A percentile compares a stretch with the other conserved stretches of the same genome.
Evolutionary conservation across 2,113 vertebrate genomes (phyloP).

Genomic region (Mixornis gularis): DNA sequence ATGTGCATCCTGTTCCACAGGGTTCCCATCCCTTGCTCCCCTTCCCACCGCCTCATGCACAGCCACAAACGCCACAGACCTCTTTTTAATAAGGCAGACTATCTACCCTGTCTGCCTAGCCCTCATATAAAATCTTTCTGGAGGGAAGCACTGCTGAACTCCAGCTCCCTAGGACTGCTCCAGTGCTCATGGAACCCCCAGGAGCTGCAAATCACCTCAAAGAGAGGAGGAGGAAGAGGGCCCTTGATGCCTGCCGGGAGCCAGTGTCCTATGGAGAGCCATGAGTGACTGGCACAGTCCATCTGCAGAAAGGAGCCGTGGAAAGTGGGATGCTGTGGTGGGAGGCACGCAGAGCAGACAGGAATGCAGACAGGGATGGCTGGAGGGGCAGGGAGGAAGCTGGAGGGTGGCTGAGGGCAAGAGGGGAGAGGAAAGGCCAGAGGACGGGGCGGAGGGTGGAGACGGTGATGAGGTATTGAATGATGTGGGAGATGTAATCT

Average conservation of each 20-base stretch:
- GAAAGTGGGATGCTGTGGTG: neutral
- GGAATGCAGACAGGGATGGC: constrained; percentile 4
- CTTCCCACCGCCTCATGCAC: neutral
- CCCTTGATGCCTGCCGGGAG: fast-evolving
- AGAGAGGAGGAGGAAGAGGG: neutral
- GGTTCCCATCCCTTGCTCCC: neutral
- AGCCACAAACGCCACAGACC: neutral
- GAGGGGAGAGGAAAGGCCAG: neutral
- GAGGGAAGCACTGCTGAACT: fast-evolving
- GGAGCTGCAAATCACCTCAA: neutral
- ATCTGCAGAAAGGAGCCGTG: neutral
- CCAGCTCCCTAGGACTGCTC: neutral
- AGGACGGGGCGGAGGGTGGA: neutral
- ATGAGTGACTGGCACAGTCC: neutral
- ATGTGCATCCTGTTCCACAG: neutral
- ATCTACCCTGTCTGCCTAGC: neutral
- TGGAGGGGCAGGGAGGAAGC: neutral
- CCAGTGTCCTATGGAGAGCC: fast-evolving
- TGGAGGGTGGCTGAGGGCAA: neutral
- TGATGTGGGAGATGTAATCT: neutral
- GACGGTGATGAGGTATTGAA: neutral
- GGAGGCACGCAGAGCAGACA: neutral
- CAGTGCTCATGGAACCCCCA: fast-evolving
- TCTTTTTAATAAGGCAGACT: neutral
- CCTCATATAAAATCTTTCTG: neutral